Base-by-base conservation (phyloP, 2,888 invertebrate species). In the Anodontia alba region DNA sequence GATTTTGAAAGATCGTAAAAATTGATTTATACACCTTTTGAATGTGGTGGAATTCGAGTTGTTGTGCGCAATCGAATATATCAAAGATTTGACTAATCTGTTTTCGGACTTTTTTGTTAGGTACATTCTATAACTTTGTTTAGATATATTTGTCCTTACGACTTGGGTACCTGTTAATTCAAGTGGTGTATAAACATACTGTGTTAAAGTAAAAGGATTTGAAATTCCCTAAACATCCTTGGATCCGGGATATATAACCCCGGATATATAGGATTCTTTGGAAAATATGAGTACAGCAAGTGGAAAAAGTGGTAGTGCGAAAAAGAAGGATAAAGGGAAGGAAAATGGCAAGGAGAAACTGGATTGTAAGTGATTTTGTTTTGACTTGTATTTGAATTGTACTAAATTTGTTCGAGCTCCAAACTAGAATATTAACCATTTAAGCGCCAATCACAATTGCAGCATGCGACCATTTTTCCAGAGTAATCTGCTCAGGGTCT, bases 291-390 rank as follows among this genome's bases (percentile, higher is more conserved):
- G 62, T 62, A 33, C 33, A 1, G 62, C 62, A 3, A 62, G 62
- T 33, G 62, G 2, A 17, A 62, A 62, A 62, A 62, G 62, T 20
- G 33, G 33, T 3, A 62, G 62, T 17, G 62, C 62, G 8, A 62
- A 62, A 62, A 62, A 62, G 62, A 62, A 62, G 20, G 62, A 74
- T 66, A 23, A 67, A 66, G 46, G 49, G 29, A 23, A 67, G 33
- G 62, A 77, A 33, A 77, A 74, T 38, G 70, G 74, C 26, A 76
- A 80, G 42, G 81, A 77, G 23, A 78, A 81, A 49, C 73, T 78
- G 12, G 81, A 81, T 38, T 81, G 81, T 81, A 81, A 81, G 81
- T 81, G 43, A 17, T 20, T 17, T 42, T 42, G n/a, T n/a, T n/a
- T n/a, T n/a, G n/a, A n/a, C n/a, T n/a, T n/a, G n/a, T n/a, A n/a